Conservation (phyloP, 2,888 invertebrate genomes). For the Tetranychus piercei region DNA sequence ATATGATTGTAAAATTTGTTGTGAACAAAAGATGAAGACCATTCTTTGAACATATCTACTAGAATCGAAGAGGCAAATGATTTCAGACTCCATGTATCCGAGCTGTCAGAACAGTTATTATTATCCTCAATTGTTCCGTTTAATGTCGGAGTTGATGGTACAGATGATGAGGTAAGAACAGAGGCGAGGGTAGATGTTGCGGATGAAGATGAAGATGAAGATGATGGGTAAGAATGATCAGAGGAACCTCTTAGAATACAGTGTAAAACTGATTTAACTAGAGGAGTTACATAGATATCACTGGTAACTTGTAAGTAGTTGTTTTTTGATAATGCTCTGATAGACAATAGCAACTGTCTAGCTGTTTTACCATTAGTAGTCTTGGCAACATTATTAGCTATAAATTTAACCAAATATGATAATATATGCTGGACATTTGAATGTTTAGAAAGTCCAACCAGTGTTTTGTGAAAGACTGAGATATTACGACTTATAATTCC, state of each 20-base stretch:
- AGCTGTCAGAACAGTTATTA: conserved; percentile 15
- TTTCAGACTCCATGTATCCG: conserved; percentile 33
- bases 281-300: conserved; percentile 31
- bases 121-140: neutral
- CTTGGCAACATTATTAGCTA: conserved; percentile 29
- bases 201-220: neutral
- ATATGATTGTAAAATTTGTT: conserved; percentile 31
- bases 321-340: conserved; percentile 30
- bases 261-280: conserved; percentile 32
- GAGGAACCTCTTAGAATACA: conserved; percentile 33
- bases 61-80: conserved; percentile 33
- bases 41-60: conserved; percentile 30
- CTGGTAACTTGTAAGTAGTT: conserved; percentile 31
- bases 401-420: conserved; percentile 33
- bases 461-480: neutral
- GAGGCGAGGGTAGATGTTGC: neutral
- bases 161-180: neutral
- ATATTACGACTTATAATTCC: neutral
- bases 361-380: neutral
- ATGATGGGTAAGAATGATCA: conserved; percentile 30
- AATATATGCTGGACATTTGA: conserved; percentile 26
- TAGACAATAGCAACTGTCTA: neutral
- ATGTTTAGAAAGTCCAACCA: neutral
- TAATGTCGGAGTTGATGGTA: neutral
- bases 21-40: conserved; percentile 12